Evolutionary conservation across 64 coral and sea anemone genomes (phyloP).

Genomic region (Pachyseris speciosa): DNA sequence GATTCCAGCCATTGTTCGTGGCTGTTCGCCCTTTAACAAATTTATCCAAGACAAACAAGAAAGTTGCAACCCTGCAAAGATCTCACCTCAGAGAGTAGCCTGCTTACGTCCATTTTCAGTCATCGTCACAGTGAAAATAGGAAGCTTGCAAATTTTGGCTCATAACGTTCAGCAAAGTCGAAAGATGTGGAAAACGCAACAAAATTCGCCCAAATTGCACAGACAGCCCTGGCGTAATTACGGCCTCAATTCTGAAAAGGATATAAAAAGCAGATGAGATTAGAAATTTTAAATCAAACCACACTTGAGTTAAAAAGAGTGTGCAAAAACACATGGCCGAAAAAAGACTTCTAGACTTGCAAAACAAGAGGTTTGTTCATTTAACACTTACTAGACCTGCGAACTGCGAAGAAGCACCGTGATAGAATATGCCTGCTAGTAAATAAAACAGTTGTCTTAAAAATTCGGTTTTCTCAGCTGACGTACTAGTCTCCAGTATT

Average conservation of each 20-base stretch:
- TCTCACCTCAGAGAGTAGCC: constrained; percentile 25
- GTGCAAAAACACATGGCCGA: not conserved
- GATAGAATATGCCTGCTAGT: not conserved
- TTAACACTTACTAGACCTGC: not conserved
- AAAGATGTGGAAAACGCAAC: not conserved
- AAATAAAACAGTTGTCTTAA: constrained; percentile 8
- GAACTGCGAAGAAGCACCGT: not conserved
- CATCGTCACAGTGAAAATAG: not conserved
- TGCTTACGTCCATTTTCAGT: constrained; percentile 39
- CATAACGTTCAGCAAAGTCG: constrained; percentile 3
- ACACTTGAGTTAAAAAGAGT: not conserved
- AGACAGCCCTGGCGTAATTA: constrained; percentile 25
- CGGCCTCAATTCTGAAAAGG: constrained; percentile 34
- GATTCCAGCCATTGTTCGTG: constrained; percentile 3
- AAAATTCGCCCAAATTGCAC: not conserved
- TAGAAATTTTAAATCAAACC: not conserved
- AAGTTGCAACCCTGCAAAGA: not conserved
- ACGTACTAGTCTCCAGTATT: not conserved
- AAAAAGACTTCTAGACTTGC: not conserved
- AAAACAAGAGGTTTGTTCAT: not conserved
- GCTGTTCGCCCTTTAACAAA: constrained; percentile 16
- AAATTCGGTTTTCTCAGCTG: not conserved
- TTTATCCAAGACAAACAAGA: constrained; percentile 7
- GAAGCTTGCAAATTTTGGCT: not conserved
- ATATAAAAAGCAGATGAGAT: not conserved